These are phyloP conservation scores for Lasioglossum pauxillum DNA, from an alignment of 2,888 invertebrate genomes.

Conservation along the genomic window DNA sequence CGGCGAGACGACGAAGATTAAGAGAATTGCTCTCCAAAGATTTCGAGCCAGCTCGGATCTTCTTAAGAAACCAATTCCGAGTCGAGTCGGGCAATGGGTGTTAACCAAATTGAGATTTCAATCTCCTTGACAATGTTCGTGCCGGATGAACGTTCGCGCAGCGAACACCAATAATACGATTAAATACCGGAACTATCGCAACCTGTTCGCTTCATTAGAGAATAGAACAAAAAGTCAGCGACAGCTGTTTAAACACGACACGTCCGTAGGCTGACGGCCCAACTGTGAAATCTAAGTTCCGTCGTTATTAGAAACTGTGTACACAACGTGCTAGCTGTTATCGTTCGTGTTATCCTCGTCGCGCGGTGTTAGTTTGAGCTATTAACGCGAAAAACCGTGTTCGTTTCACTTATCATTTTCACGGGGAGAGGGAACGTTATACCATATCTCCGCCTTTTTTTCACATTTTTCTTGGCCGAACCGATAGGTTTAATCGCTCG, in stretches of 20 bases:
- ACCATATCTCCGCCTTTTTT: background rate
- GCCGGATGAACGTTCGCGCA: constrained; percentile 9
- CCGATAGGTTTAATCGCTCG: background rate
- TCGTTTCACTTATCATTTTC: constrained; percentile 1
- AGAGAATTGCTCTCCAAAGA: background rate
- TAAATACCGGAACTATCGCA: constrained; percentile 40
- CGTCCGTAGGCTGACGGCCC: constrained; percentile 23
- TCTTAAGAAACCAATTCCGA: background rate
- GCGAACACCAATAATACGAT: constrained; percentile 49
- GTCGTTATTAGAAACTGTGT: constrained; percentile 32
- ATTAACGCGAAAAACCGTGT: constrained; percentile 13
- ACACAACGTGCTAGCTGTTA: constrained; percentile 34
- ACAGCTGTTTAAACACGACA: constrained; percentile 65
- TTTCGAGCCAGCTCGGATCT: background rate
- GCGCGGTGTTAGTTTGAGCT: constrained; percentile 7
- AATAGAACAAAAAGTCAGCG: constrained; percentile 56
- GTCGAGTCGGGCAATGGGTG: background rate
- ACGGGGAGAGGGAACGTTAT: background rate
- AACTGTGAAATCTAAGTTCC: constrained; percentile 42
- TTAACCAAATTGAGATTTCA: background rate
- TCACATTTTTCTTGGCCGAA: no score
- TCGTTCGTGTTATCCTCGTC: constrained; percentile 38
- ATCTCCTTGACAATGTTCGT: background rate
- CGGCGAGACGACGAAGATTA: background rate
- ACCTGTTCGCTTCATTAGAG: constrained; percentile 44